Base-by-base conservation (phyloP, 2,797 vertebrate genomes). In the Tokudaia muenninki region DNA sequence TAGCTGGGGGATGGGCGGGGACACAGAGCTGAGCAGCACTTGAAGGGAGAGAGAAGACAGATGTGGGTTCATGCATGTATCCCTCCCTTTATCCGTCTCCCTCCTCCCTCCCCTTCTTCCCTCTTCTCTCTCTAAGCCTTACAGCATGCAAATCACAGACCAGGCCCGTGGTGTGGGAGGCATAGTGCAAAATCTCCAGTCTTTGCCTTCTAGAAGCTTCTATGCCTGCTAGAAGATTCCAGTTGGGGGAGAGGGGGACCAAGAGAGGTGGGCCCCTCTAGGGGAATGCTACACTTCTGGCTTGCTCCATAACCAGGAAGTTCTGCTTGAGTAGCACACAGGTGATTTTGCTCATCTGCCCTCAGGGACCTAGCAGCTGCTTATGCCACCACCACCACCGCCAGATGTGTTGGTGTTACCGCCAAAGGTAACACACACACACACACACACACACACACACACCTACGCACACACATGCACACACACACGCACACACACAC, bases 11-110 rank as follows among this genome's bases (percentile, higher is more conserved):
- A 16, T 72, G 34, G 59, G 61, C 3, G 26, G 3, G 61, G 67
- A 57, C 67, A 55, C 67, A 41, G 19, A 47, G 37, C 31, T 47
- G 70, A 72, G 41, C 47, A 57, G 0, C 29, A 22, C 41, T 88
- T 70, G 37, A 78, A 77, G 37, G 4, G 16, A 80, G 44, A 75
- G 55, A 41, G 16, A 26, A 63, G 31, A 22, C 37, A 61, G 50
- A 80, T 10, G 41, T 3, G 44, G 80, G 3, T 65, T 59, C 0
- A 0, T 4, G 8, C 10, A 2, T 7, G 12, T 7, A 24, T 31
- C 41, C 3, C 3, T 14, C 11, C 22, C 5, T 41, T 11, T 44
- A 8, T 9, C n/a, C 17, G 1, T 6, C 16, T 52, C 6, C 34
- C 9, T 50, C 47, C n/a, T 31, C 6, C 22, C 41, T 65, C 8